Conservation (phyloP, 2,113 vertebrate species). For the Anarhynchus alexandrinus region DNA sequence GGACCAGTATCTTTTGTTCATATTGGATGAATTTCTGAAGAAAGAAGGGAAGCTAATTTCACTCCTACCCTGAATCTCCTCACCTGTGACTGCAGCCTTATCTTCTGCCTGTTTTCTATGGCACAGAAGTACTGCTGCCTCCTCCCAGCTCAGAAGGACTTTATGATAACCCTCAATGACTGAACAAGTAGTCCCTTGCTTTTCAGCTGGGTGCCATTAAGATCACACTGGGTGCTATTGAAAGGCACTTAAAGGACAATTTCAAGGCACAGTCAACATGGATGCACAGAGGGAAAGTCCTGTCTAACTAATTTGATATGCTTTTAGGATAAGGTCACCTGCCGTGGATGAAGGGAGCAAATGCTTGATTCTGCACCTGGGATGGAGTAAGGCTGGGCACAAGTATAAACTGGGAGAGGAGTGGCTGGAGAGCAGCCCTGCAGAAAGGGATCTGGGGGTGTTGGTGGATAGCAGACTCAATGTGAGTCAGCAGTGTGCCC, state of each 20-base stretch:
- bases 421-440: neutral
- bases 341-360: neutral
- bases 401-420: neutral
- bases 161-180: neutral
- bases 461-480: neutral
- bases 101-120: neutral
- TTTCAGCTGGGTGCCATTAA: neutral
- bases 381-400: neutral
- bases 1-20: neutral
- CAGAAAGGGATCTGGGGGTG: neutral
- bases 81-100: too few relatives aligned
- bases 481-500: neutral
- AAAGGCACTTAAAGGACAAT: neutral
- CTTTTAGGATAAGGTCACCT: fast-evolving
- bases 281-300: neutral
- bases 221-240: neutral
- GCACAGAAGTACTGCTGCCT: neutral
- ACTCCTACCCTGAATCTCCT: neutral
- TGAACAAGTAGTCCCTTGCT: neutral
- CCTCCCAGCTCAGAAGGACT: neutral
- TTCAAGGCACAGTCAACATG: neutral
- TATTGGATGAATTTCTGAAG: neutral
- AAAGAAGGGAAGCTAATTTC: neutral
- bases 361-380: neutral
- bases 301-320: neutral